Conservation (phyloP, 2,888 invertebrate genomes). For the Drosophila putrida region DNA sequence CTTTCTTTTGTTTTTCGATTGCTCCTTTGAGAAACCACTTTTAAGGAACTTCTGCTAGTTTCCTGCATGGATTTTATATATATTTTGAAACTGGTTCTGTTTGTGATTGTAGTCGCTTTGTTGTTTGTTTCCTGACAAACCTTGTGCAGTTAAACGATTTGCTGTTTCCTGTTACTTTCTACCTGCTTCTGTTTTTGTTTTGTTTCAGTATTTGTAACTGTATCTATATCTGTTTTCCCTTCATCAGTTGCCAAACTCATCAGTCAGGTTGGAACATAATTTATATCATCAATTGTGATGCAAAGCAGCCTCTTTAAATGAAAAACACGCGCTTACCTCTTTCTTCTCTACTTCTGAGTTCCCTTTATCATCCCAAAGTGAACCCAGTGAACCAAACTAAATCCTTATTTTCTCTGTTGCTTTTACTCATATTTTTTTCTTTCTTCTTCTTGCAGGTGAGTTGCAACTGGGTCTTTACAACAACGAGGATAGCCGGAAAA, state of each 20-base stretch:
- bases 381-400: conserved; percentile 17
- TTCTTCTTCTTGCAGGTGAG: conserved; percentile 45
- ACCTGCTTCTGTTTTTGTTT: background rate
- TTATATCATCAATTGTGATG: conserved; percentile 69
- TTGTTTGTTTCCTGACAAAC: conserved; percentile 2
- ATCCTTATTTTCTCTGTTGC: conserved; percentile 19
- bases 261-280: conserved; percentile 47
- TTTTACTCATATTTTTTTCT: background rate
- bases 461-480: conserved; percentile 30
- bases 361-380: background rate
- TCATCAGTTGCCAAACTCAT: conserved; percentile 21
- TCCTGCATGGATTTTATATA: conserved; percentile 2
- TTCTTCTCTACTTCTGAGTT: background rate
- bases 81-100: conserved; percentile 11
- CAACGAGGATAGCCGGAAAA: conserved; percentile 6
- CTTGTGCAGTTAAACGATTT: conserved; percentile 23
- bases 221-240: conserved; percentile 12
- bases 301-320: conserved; percentile 71
- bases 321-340: conserved; percentile 63
- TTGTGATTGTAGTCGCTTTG: conserved; percentile 8
- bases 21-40: background rate
- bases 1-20: background rate
- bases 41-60: background rate
- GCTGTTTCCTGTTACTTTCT: conserved; percentile 10
- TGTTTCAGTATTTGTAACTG: background rate